A percentile compares a stretch with the other conserved stretches of the same genome.
Evolutionary conservation across 2,113 vertebrate species (phyloP).

Genomic region (Pygathrix nemaeus): DNA sequence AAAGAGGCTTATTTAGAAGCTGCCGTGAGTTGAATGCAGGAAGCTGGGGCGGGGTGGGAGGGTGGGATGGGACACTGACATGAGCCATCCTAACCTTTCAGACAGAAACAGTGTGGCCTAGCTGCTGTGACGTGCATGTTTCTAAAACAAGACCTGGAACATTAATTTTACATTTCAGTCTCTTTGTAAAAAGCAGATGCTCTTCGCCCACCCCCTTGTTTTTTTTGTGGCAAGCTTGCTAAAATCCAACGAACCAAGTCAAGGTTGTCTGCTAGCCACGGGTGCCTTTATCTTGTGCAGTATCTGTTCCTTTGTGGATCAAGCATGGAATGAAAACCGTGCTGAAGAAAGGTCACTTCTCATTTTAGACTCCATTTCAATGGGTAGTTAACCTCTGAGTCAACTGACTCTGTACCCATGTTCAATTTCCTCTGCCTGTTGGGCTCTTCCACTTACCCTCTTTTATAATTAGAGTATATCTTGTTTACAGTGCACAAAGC

Average conservation of each 20-base stretch:
- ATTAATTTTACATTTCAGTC: not conserved
- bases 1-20: not conserved
- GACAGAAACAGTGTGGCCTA: not conserved
- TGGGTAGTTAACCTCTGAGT: constrained; percentile 58
- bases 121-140: not conserved
- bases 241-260: not conserved
- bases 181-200: not conserved
- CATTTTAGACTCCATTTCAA: constrained; percentile 37
- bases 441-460: not conserved
- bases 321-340: not conserved
- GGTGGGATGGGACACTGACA: not conserved
- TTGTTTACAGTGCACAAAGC: constrained; percentile 42
- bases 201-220: not conserved
- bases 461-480: constrained; percentile 10
- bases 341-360: constrained; percentile 39
- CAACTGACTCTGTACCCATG: not conserved
- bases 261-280: not conserved
- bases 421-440: not conserved
- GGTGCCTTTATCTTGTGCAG: not conserved
- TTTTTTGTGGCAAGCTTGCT: not conserved
- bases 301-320: not conserved
- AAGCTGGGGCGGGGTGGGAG: not conserved
- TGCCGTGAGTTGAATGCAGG: not conserved
- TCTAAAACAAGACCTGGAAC: not conserved
- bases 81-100: not conserved